Conservation (phyloP, 2,888 invertebrate species). For the Tupiocoris notatus region DNA sequence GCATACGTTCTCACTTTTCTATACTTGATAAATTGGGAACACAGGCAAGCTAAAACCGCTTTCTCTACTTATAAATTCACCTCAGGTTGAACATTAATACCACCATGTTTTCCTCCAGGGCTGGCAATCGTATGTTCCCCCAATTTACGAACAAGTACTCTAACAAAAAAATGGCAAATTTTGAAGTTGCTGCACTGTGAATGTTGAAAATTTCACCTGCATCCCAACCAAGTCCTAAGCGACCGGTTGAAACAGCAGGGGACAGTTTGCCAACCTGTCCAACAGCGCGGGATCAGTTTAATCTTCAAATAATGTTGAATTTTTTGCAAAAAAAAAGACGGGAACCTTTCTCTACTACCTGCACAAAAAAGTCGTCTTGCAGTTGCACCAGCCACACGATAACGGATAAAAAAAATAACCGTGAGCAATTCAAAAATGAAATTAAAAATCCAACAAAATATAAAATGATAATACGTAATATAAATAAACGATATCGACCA, state of each 20-base stretch:
- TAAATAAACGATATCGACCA: constrained; percentile 12
- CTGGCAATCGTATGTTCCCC: too few species aligned
- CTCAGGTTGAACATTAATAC: too few species aligned
- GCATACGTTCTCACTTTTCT: too few species aligned
- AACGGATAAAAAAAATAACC: constrained; percentile 18
- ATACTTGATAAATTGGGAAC: too few species aligned
- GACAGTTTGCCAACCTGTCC: constrained; percentile 23
- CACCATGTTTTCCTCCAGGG: too few species aligned
- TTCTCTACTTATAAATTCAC: too few species aligned
- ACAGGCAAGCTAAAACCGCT: too few species aligned
- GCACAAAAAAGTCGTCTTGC: constrained; percentile 15
- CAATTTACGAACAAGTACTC: too few species aligned
- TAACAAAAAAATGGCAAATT: too few species aligned
- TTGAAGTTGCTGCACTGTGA: constrained; percentile 29
- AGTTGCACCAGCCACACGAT: constrained; percentile 32
- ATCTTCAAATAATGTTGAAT: neutral
- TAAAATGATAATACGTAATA: constrained; percentile 12
- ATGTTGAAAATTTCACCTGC: constrained; percentile 19
- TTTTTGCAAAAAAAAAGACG: neutral
- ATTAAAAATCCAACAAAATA: constrained; percentile 19
- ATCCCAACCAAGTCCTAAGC: constrained; percentile 7
- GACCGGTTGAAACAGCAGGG: constrained; percentile 12
- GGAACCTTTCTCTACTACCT: constrained; percentile 33
- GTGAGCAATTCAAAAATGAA: neutral
- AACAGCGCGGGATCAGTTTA: constrained; percentile 19